Evolutionary conservation across 2,797 vertebrate species (phyloP), one percentile per base, ranked within the genome.

Genomic region (Ibycter americanus): DNA sequence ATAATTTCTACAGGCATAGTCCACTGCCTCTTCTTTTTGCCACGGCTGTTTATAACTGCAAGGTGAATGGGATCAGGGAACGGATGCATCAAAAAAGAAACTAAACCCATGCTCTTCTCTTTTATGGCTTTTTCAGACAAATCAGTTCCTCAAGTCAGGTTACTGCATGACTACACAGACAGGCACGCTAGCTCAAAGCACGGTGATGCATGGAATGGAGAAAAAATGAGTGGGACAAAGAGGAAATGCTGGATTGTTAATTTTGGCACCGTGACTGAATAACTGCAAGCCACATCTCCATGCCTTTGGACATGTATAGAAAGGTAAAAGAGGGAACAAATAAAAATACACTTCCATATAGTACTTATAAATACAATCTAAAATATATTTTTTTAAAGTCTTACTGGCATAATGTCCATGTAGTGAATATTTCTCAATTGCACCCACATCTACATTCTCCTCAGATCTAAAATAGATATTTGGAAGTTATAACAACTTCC

Each of bases 181-280:
- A 77, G 31, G 56, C 59, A 49, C 8, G 4, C 26, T 13, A 73
- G 25, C 71, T 72, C 34, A 68, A 51, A 94, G 46, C 71, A 78
- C 1, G 6, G 27, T 6, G 66, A 70, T 9, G 19, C 44, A 31
- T 1, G 9, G 76, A 67, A 88, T 1, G 5, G n/a, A 83, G 82
- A 85, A 81, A 17, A 88, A 86, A 20, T 62, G 62, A 74, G 36
- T 22, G 21, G 58, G 23, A 81, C 49, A 62, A 71, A 56, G 19
- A 78, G 56, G 68, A 91, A 89, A 89, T 52, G 36, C 14, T 76
- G 26, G 67, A 49, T 27, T 83, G 49, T 32, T 91, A 54, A 56
- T 86, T 91, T 68, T 68, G 54, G 46, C 20, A 0, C 32, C 0
- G 0, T 27, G 40, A 68, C 65, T 26, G 15, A 63, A 42, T 15